phyloP scores from a whole-genome alignment of 2,797 vertebrate species.

The Chloroceryle amazona region DNA sequence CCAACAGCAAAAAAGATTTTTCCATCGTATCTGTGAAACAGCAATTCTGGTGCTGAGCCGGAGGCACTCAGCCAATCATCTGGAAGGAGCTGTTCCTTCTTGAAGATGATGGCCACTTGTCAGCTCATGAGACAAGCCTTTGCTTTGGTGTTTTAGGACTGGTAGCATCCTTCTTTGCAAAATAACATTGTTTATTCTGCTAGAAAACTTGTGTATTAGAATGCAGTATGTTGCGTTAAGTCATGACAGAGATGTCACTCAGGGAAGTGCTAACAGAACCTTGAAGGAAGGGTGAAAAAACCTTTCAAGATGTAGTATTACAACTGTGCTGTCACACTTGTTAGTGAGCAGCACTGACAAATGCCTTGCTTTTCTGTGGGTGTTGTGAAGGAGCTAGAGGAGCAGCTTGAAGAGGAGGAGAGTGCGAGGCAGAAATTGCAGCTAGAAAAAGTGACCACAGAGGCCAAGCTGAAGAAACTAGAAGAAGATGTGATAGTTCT shows the following conservation, averaged over 20 bases:
- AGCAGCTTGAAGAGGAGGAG: constrained; percentile 97
- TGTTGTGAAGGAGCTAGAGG: constrained; percentile 90
- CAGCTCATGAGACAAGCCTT: not conserved
- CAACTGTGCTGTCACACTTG: not conserved
- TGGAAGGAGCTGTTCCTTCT: not conserved
- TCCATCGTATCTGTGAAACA: not conserved
- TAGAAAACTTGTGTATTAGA: not conserved
- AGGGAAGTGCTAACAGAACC: not conserved
- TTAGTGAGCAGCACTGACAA: not conserved
- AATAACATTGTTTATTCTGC: not conserved
- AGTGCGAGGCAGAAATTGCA: constrained; percentile 95
- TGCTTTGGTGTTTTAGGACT: not conserved
- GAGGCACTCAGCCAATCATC: not conserved
- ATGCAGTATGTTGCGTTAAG: not conserved
- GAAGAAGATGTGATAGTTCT: constrained; percentile 94
- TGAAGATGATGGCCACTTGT: not conserved
- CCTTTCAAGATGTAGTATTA: not conserved
- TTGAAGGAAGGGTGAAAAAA: not conserved
- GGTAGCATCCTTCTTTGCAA: not conserved
- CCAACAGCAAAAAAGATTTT: not conserved
- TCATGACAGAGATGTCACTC: not conserved
- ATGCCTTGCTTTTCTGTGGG: not conserved
- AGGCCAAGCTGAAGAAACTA: constrained; percentile 95
- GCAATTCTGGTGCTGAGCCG: not conserved
- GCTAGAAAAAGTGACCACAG: constrained; percentile 94